These are phyloP conservation scores for Scaptomyza tumidula DNA, from an alignment of 2,888 invertebrate genomes.

Conservation along the genomic window DNA sequence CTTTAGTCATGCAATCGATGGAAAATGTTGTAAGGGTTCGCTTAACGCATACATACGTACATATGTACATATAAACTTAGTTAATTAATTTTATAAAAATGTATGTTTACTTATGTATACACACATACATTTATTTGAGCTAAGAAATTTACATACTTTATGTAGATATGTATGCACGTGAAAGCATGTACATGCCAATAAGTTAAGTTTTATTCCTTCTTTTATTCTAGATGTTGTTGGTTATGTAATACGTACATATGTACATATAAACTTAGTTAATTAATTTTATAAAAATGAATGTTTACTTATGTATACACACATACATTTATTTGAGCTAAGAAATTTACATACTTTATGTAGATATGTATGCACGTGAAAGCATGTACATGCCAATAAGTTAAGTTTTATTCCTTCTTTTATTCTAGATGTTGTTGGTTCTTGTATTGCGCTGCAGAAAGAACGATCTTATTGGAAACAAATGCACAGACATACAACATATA, in stretches of 20 bases:
- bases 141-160: neutral
- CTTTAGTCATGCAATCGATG: neutral
- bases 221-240: conserved; percentile 13
- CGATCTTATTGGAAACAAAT: conserved; percentile 63
- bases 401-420: conserved; percentile 43
- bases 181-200: conserved; percentile 29
- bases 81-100: conserved; percentile 33
- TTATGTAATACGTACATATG: conserved; percentile 37
- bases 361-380: neutral
- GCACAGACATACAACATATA: conserved; percentile 26
- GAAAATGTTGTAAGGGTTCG: conserved; percentile 1
- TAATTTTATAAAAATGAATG: conserved; percentile 22
- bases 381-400: conserved; percentile 43
- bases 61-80: conserved; percentile 8
- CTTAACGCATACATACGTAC: conserved; percentile 23
- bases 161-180: neutral
- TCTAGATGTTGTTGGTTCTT: conserved; percentile 19
- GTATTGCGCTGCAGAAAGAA: conserved; percentile 48
- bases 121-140: neutral
- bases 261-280: conserved; percentile 12
- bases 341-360: neutral
- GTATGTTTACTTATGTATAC: neutral
- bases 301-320: conserved; percentile 1
- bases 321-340: neutral
- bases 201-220: conserved; percentile 50